Evolutionary conservation across 2,113 vertebrate species (phyloP).

Genomic region (Passer montanus): DNA sequence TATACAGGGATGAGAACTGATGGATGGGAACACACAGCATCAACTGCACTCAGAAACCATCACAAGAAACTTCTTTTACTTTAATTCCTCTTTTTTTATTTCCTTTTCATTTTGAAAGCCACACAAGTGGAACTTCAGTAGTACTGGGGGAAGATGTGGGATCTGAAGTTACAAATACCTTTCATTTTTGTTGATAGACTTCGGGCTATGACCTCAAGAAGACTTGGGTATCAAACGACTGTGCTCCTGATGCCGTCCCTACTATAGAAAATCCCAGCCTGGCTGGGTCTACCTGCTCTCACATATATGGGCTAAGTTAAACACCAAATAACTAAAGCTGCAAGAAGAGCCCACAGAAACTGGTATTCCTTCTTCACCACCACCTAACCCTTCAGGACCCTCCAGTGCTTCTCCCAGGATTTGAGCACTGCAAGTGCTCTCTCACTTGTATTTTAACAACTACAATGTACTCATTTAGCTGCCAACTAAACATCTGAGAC

Average conservation of each 20-base stretch:
- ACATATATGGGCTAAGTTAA: background rate
- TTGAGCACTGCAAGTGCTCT: background rate
- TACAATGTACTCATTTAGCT: accelerated
- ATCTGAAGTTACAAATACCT: background rate
- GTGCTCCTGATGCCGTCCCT: background rate
- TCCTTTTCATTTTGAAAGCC: background rate
- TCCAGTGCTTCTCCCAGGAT: background rate
- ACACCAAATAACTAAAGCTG: background rate
- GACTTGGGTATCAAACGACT: background rate
- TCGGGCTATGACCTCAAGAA: background rate
- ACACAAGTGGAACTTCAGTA: background rate
- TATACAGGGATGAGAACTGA: background rate
- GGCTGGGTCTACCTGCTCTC: background rate
- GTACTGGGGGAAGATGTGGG: accelerated
- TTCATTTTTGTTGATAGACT: background rate
- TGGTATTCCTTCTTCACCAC: background rate
- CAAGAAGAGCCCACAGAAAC: background rate
- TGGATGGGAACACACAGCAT: background rate
- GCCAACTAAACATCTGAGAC: background rate
- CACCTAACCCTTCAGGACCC: background rate
- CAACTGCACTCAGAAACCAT: background rate
- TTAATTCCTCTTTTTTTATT: background rate
- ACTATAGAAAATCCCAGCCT: background rate
- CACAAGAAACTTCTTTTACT: background rate
- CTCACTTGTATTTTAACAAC: background rate